Percentiles rank a stretch among this genome's conserved stretches.
These are phyloP conservation scores for Erannis defoliaria DNA, from an alignment of 2,888 invertebrate species.

Conservation along the genomic window DNA sequence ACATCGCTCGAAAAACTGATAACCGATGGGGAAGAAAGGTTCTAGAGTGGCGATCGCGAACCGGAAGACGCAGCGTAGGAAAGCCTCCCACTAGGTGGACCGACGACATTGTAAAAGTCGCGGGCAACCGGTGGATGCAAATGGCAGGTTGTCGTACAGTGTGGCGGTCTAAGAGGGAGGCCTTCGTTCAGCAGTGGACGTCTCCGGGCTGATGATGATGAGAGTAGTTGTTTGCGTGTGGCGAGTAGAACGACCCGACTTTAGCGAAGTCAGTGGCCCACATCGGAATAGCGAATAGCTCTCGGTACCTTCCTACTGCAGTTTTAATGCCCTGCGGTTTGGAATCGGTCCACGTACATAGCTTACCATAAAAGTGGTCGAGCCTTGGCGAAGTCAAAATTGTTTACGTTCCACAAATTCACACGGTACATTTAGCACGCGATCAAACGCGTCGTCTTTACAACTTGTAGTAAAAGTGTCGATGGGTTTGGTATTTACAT, in stretches of 20 bases:
- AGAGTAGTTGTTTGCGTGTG: not conserved
- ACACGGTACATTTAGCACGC: conserved; percentile 60
- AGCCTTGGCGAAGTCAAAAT: conserved; percentile 69
- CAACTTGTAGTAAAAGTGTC: conserved; percentile 21
- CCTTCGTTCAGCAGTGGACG: too few relatives aligned
- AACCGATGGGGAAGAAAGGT: too few relatives aligned
- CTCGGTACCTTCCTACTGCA: conserved; percentile 56
- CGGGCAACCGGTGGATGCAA: too few relatives aligned
- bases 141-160: too few relatives aligned
- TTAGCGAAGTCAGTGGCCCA: not conserved
- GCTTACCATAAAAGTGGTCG: conserved; percentile 76
- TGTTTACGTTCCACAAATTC: conserved; percentile 74
- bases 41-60: too few relatives aligned
- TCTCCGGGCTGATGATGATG: too few relatives aligned
- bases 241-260: not conserved
- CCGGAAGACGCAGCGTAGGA: too few relatives aligned
- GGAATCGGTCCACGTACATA: conserved; percentile 75
- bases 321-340: conserved; percentile 77
- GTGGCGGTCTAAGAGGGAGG: too few relatives aligned
- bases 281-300: not conserved
- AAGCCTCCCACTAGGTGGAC: too few relatives aligned
- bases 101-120: too few relatives aligned
- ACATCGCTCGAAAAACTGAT: too few relatives aligned
- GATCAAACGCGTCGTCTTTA: conserved; percentile 19
- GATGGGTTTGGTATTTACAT: not conserved